Percentiles rank a stretch among this genome's conserved stretches.
These are phyloP conservation scores for Serripes groenlandicus DNA, from an alignment of 2,888 invertebrate species.

Conservation along the genomic window DNA sequence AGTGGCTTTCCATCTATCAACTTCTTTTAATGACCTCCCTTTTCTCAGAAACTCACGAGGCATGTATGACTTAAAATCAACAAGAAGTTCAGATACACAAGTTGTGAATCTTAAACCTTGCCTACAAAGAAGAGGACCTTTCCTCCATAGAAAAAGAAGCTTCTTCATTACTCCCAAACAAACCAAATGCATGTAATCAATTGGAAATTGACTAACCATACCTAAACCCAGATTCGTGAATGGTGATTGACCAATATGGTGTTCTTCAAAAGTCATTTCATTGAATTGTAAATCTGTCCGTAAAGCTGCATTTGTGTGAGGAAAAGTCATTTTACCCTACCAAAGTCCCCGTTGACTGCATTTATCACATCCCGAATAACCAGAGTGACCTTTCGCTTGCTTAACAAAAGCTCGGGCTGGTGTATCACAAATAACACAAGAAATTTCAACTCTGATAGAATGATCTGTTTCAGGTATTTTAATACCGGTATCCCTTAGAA, in stretches of 20 bases:
- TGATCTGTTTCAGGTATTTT: neutral
- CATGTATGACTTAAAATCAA: conserved; percentile 16
- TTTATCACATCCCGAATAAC: conserved; percentile 79
- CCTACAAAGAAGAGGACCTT: conserved; percentile 56
- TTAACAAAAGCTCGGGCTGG: conserved; percentile 79
- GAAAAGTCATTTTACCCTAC: conserved; percentile 59
- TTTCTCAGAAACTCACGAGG: conserved; percentile 77
- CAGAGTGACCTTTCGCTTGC: conserved; percentile 74
- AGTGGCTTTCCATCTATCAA: conserved; percentile 80
- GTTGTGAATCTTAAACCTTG: conserved; percentile 9
- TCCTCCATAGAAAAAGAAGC: conserved; percentile 64
- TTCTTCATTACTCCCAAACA: conserved; percentile 77
- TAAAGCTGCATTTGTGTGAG: conserved; percentile 32
- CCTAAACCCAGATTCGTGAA: conserved; percentile 58
- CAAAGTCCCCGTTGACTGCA: conserved; percentile 66
- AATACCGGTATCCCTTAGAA: no score
- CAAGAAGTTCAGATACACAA: conserved; percentile 32
- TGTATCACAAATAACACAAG: conserved; percentile 77
- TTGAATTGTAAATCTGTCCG: conserved; percentile 63
- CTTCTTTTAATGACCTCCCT: conserved; percentile 72
- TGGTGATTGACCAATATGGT: conserved; percentile 67
- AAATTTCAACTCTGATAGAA: conserved; percentile 46
- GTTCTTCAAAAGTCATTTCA: conserved; percentile 59
- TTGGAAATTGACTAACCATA: conserved; percentile 71
- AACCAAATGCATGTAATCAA: conserved; percentile 82